Conservation (phyloP, 2,888 invertebrate species). For the Caenorhabditis afra region DNA sequence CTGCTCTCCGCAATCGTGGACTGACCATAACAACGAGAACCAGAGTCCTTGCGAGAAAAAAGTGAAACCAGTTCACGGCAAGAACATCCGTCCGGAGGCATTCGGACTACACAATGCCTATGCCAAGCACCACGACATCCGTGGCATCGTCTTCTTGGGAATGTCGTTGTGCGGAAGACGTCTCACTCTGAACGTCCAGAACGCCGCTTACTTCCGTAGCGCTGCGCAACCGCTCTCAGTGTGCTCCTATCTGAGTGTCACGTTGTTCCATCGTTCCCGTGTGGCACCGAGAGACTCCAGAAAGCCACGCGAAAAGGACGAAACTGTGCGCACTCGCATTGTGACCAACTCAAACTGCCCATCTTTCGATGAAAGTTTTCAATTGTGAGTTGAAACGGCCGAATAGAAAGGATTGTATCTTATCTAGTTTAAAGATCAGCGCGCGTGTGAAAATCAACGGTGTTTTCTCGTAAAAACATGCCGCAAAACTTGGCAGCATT, state of each 20-base stretch:
- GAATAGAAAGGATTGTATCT: constrained; percentile 1
- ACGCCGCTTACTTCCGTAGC: constrained; percentile 66
- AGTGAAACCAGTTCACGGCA: not conserved
- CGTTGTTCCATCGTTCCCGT: constrained; percentile 23
- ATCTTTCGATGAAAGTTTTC: constrained; percentile 65
- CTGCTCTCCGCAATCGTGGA: constrained; percentile 37
- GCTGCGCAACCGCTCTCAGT: constrained; percentile 32
- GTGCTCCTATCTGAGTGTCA: constrained; percentile 56
- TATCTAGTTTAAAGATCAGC: constrained; percentile 29
- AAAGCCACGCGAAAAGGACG: constrained; percentile 20
- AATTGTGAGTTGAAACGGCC: constrained; percentile 59
- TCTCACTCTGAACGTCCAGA: constrained; percentile 61
- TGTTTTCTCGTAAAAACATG: constrained; percentile 17
- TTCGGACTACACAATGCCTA: constrained; percentile 41
- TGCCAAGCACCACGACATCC: constrained; percentile 47
- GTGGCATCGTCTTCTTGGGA: constrained; percentile 68
- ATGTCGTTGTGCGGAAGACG: constrained; percentile 64
- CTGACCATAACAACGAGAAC: constrained; percentile 19
- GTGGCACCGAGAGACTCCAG: not conserved
- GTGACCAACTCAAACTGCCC: constrained; percentile 64
- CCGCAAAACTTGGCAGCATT: not conserved
- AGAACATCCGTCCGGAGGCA: constrained; percentile 16
- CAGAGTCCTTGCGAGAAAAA: not conserved
- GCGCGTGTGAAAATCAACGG: constrained; percentile 9
- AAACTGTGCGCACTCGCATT: constrained; percentile 59